phyloP scores from a whole-genome alignment of 2,797 vertebrate genomes.

The Epinephelus coioides region DNA sequence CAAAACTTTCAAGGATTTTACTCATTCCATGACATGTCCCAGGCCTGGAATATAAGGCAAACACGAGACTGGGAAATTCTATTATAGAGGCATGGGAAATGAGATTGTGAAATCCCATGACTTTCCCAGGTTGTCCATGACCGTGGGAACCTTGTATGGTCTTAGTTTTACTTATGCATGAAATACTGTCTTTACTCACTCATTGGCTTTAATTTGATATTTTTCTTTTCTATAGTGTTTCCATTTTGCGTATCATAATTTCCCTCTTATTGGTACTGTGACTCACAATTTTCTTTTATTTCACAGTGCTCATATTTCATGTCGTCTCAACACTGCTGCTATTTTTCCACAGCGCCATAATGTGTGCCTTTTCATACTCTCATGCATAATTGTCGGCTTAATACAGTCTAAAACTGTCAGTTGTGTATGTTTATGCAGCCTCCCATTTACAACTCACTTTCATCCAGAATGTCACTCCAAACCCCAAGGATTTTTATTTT shows the following conservation, averaged over 20 bases:
- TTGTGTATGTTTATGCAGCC: slow-evolving; percentile 13
- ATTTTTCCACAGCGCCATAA: not conserved
- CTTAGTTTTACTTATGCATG: not conserved
- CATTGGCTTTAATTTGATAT: not conserved
- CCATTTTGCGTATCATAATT: not conserved
- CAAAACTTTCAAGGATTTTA: too few relatives aligned
- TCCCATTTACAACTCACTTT: slow-evolving; percentile 49
- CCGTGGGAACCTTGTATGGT: too few relatives aligned
- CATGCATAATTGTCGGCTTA: not conserved
- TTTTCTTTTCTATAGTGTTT: not conserved
- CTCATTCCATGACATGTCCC: too few relatives aligned
- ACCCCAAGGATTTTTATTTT: slow-evolving; percentile 25
- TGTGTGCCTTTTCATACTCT: slow-evolving; percentile 2
- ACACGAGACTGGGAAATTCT: too few relatives aligned
- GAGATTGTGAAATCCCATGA: too few relatives aligned
- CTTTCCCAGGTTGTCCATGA: too few relatives aligned
- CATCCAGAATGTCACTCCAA: slow-evolving; percentile 38
- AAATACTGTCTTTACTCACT: slow-evolving; percentile 2
- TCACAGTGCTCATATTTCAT: slow-evolving; percentile 29
- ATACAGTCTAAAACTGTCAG: slow-evolving; percentile 19
- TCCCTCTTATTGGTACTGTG: not conserved
- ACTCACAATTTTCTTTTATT: slow-evolving; percentile 15
- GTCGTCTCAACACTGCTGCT: not conserved
- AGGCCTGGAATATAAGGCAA: too few relatives aligned
- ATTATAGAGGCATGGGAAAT: too few relatives aligned